Evolutionary conservation across 2,113 vertebrate species (phyloP).

Genomic region (Brienomyrus brachyistius): DNA sequence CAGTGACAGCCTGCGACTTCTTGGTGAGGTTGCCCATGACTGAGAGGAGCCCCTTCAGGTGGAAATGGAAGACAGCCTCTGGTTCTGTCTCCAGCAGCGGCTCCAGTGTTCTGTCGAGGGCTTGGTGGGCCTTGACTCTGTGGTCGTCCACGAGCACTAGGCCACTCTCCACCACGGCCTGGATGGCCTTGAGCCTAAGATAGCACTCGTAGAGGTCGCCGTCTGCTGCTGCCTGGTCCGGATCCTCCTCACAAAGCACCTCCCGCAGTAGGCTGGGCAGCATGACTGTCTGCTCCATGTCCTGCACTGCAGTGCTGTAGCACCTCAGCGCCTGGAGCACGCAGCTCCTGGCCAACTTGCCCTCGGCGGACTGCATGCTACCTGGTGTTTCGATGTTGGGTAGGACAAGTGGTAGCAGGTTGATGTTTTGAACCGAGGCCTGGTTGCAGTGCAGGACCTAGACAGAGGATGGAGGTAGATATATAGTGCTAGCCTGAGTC

Average conservation of each 20-base stretch:
- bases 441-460: constrained; percentile 35
- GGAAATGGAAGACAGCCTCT: constrained; percentile 67
- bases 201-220: constrained; percentile 68
- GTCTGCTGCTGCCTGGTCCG: neutral
- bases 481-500: constrained; percentile 38
- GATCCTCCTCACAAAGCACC: constrained; percentile 45
- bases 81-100: constrained; percentile 41
- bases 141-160: constrained; percentile 47
- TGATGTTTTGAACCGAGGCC: constrained; percentile 13
- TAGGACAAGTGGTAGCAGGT: constrained; percentile 25
- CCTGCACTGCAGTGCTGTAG: constrained; percentile 61
- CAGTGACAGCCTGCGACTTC: constrained; percentile 65
- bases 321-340: constrained; percentile 55
- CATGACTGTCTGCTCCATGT: constrained; percentile 85
- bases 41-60: constrained; percentile 70
- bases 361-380: constrained; percentile 53
- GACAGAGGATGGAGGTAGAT: constrained; percentile 16
- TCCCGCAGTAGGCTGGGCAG: constrained; percentile 81
- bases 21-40: constrained; percentile 69
- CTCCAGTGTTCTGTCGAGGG: neutral
- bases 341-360: constrained; percentile 38
- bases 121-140: neutral
- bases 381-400: constrained; percentile 18
- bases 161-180: constrained; percentile 65
- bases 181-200: constrained; percentile 71